A percentile compares a stretch with the other conserved stretches of the same genome.
phyloP scores from a whole-genome alignment of 2,113 vertebrate species.

The Ptilorrhoa leucosticta region DNA sequence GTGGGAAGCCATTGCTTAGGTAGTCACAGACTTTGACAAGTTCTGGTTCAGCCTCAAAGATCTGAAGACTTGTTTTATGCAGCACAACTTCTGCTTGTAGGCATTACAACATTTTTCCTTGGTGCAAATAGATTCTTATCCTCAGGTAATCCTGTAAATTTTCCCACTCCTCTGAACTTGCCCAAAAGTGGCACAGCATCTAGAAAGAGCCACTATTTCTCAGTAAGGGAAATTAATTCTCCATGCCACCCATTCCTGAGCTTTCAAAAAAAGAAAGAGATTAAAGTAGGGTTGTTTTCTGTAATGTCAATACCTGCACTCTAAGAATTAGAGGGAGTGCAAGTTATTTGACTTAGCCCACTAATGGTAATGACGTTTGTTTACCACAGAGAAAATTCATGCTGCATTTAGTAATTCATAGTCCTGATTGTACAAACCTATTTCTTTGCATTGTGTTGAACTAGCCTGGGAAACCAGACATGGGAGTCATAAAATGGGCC shows the following conservation, averaged over 20 bases:
- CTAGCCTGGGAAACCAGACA: neutral
- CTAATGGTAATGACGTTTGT: constrained; percentile 28
- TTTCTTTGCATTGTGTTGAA: neutral
- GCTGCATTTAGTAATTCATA: neutral
- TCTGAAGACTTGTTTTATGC: neutral
- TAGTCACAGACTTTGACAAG: neutral
- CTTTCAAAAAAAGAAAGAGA: neutral
- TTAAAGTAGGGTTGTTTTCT: constrained; percentile 29
- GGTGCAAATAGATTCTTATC: neutral
- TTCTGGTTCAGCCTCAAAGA: neutral
- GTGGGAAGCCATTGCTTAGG: neutral
- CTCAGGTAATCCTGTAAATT: neutral
- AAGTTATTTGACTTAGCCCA: constrained; percentile 47
- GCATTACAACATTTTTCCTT: neutral
- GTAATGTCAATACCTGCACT: constrained; percentile 51
- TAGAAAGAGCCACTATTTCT: neutral
- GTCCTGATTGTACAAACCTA: neutral
- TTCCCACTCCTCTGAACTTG: neutral
- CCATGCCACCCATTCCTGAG: constrained; percentile 35
- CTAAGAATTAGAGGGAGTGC: constrained; percentile 37
- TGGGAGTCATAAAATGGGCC: neutral
- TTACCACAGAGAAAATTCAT: constrained; percentile 49
- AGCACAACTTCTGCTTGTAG: neutral
- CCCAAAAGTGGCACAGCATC: neutral
- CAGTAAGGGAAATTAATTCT: constrained; percentile 27